A percentile compares a stretch with the other conserved stretches of the same genome.
Evolutionary conservation across 2,888 invertebrate species (phyloP).

Genomic region (Scaptomyza cyrtandrae): DNA sequence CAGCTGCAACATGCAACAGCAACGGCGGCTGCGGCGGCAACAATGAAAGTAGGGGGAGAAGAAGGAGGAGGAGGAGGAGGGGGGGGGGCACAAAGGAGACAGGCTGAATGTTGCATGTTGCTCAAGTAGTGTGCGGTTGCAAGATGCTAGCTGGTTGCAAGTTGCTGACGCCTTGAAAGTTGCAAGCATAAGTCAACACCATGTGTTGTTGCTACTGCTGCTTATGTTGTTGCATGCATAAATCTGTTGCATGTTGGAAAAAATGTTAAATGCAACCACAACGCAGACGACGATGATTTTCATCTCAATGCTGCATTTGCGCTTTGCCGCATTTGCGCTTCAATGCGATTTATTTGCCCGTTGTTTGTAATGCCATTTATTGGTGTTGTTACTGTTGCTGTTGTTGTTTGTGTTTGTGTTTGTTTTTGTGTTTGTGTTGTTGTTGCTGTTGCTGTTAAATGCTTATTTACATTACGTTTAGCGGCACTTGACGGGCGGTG

Average conservation of each 20-base stretch:
- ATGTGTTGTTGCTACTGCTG: constrained; percentile 46
- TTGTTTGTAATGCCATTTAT: constrained; percentile 80
- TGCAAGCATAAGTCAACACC: constrained; percentile 76
- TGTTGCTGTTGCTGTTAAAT: constrained; percentile 69
- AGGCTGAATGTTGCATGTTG: constrained; percentile 57
- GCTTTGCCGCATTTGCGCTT: constrained; percentile 77
- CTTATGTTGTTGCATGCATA: constrained; percentile 71
- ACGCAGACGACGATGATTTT: constrained; percentile 48
- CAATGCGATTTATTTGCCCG: constrained; percentile 79
- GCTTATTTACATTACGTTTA: constrained; percentile 82
- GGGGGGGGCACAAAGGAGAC: too few species aligned
- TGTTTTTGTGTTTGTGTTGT: constrained; percentile 32
- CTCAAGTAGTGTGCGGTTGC: constrained; percentile 51
- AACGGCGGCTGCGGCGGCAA: constrained; percentile 42
- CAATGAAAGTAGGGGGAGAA: constrained; percentile 26
- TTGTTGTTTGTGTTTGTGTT: constrained; percentile 30
- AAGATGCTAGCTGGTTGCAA: constrained; percentile 33
- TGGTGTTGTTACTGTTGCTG: constrained; percentile 51
- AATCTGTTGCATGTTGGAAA: constrained; percentile 81
- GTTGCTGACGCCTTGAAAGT: constrained; percentile 57
- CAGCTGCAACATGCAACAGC: constrained; percentile 52
- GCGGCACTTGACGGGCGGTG: constrained; percentile 67
- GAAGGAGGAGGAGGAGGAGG: background rate
- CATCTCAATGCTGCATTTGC: constrained; percentile 60
- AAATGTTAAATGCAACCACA: constrained; percentile 73